These are phyloP conservation scores for Dendrophyllia cribrosa DNA, from an alignment of 64 coral and sea anemone genomes.

Conservation along the genomic window DNA sequence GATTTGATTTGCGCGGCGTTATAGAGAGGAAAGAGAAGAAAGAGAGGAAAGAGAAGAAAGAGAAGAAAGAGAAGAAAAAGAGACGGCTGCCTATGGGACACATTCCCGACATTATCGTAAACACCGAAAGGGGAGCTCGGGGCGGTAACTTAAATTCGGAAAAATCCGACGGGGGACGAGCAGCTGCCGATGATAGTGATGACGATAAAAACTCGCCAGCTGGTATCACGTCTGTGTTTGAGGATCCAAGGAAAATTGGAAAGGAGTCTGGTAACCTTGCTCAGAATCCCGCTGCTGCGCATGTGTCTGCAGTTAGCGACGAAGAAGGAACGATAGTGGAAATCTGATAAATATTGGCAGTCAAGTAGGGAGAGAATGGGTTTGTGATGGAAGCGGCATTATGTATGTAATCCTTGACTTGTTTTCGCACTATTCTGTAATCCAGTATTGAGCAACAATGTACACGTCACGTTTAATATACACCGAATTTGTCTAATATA, in stretches of 20 bases:
- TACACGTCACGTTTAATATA: too few relatives aligned
- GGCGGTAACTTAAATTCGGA: background rate
- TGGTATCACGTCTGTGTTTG: background rate
- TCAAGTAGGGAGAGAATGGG: background rate
- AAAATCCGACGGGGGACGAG: background rate
- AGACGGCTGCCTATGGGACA: background rate
- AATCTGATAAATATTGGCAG: background rate
- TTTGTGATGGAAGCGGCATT: background rate
- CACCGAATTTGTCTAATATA: too few relatives aligned
- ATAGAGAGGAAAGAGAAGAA: background rate
- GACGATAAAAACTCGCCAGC: background rate
- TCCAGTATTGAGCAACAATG: too few relatives aligned
- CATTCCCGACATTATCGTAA: slow-evolving; percentile 28
- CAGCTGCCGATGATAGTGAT: background rate
- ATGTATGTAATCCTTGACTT: too few relatives aligned
- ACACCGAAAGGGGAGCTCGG: background rate
- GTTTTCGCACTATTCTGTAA: too few relatives aligned
- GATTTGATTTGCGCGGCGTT: slow-evolving; percentile 6
- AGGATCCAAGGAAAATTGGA: background rate
- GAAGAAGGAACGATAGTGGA: slow-evolving; percentile 25
- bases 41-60: background rate
- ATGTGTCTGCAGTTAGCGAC: background rate
- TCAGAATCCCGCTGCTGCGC: background rate
- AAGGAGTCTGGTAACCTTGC: background rate
- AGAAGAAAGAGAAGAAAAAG: background rate